Conservation (phyloP, 2,888 invertebrate species). For the Drosophila ustulata region DNA sequence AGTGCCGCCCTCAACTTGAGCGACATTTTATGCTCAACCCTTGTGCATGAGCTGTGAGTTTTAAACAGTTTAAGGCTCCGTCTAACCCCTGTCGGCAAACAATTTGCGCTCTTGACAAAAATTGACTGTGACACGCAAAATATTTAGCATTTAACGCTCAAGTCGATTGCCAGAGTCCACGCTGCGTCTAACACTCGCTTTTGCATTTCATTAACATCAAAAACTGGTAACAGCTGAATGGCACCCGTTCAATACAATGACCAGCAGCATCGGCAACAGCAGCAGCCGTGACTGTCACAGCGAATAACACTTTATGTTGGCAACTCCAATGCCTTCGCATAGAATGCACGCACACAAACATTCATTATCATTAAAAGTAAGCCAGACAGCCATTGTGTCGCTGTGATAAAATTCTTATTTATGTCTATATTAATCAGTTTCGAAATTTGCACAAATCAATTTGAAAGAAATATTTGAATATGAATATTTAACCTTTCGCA, state of each 20-base stretch:
- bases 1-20: not conserved
- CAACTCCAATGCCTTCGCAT: conserved; percentile 8
- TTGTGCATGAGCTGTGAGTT: not conserved
- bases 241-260: conserved; percentile 27
- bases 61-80: conserved; percentile 9
- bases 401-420: conserved; percentile 1
- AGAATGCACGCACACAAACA: conserved; percentile 20
- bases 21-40: not conserved
- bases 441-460: conserved; percentile 3
- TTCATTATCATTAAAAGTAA: conserved; percentile 39
- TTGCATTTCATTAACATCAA: conserved; percentile 78
- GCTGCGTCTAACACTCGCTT: conserved; percentile 53
- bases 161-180: conserved; percentile 10
- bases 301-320: conserved; percentile 9
- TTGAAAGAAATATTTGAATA: not conserved
- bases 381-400: not conserved
- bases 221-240: conserved; percentile 50
- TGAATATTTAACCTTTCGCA: not conserved
- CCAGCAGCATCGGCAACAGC: not conserved
- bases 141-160: conserved; percentile 31
- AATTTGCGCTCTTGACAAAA: conserved; percentile 40
- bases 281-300: conserved; percentile 23
- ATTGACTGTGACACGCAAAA: conserved; percentile 54
- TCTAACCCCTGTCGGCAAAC: conserved; percentile 9
- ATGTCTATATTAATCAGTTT: conserved; percentile 19